Conservation (phyloP, 2,113 vertebrate species). For the Aplodontia rufa region DNA sequence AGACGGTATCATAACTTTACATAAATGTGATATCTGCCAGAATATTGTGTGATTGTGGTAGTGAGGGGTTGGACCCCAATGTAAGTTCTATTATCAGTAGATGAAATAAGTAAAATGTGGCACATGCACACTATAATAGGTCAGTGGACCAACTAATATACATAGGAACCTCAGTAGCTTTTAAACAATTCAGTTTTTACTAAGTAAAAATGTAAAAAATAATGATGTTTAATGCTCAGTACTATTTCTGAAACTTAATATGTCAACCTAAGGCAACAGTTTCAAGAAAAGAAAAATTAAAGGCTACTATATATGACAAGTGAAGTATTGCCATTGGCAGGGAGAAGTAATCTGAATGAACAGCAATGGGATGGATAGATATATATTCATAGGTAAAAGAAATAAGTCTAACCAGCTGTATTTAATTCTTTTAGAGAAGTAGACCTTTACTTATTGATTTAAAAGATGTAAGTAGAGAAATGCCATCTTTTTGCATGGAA, state of each 20-base stretch:
- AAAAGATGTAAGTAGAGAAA: background rate
- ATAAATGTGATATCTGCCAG: background rate
- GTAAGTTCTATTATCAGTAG: background rate
- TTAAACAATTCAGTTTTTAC: background rate
- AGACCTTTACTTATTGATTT: constrained; percentile 12
- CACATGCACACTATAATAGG: background rate
- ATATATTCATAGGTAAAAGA: constrained; percentile 2
- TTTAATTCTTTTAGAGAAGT: constrained; percentile 14
- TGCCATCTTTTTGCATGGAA: background rate
- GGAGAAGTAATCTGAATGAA: background rate
- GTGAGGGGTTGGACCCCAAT: background rate
- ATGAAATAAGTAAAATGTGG: background rate
- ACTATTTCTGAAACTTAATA: background rate
- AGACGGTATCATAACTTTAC: background rate
- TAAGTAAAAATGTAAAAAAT: background rate
- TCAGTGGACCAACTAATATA: background rate
- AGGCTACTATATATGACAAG: too few relatives aligned
- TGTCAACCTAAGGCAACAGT: background rate
- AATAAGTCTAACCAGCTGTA: background rate
- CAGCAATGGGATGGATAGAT: background rate
- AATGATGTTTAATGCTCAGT: background rate
- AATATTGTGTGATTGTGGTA: background rate
- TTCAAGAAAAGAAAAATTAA: background rate
- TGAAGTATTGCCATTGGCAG: background rate
- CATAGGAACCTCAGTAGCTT: background rate